Percentiles rank a stretch among this genome's conserved stretches.
These are phyloP conservation scores for Trichonephila clavata DNA, from an alignment of 1,140 invertebrate genomes.

Conservation along the genomic window DNA sequence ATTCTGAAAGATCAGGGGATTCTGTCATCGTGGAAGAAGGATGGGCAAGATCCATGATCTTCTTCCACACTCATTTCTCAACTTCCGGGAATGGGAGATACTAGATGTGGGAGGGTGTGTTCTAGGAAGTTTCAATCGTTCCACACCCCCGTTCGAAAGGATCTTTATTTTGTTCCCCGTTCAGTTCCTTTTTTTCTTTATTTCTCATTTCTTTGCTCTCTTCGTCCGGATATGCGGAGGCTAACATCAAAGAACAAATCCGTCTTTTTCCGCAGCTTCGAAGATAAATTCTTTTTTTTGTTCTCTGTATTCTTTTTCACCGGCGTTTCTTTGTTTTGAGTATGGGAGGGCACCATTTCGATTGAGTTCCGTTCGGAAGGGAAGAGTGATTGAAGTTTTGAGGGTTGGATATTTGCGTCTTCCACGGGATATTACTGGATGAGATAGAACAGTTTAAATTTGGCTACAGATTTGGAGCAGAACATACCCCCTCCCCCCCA, in stretches of 20 bases:
- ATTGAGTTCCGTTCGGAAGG: neutral
- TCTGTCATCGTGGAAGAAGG: neutral
- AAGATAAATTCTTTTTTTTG: neutral
- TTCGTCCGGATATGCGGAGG: constrained; percentile 8
- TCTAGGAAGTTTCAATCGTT: neutral
- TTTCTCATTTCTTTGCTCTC: neutral
- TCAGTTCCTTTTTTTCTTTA: neutral
- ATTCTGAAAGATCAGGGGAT: neutral
- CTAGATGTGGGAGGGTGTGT: neutral
- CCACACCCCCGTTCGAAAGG: neutral
- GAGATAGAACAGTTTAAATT: no score
- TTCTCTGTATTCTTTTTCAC: neutral
- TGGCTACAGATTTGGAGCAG: no score
- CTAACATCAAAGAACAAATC: constrained; percentile 34
- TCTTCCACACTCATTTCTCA: neutral
- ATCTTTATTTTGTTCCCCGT: constrained; percentile 8
- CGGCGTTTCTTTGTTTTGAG: neutral
- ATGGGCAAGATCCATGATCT: neutral
- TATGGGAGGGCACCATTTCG: neutral
- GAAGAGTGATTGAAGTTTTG: neutral
- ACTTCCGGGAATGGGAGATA: neutral
- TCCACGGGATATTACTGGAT: no score
- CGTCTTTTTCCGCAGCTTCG: constrained; percentile 8
- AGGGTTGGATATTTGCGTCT: neutral
- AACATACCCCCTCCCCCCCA: no score